A percentile compares a stretch with the other conserved stretches of the same genome.
These are phyloP conservation scores for Scleropages formosus DNA, from an alignment of 2,797 vertebrate species.

Conservation along the genomic window DNA sequence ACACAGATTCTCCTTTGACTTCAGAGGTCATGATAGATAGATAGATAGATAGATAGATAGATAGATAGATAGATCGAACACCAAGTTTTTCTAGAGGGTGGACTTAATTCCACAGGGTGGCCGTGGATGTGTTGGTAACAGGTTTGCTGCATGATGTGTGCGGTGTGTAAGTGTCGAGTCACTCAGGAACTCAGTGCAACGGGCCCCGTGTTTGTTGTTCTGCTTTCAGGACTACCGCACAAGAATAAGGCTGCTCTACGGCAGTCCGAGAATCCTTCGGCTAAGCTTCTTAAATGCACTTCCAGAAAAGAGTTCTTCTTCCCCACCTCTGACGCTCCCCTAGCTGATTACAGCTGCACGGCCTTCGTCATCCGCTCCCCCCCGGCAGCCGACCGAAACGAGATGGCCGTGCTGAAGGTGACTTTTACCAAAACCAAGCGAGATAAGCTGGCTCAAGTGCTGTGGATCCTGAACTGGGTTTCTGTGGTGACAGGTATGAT, in stretches of 20 bases:
- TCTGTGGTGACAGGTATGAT: conserved; percentile 77
- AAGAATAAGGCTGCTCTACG: neutral
- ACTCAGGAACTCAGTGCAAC: too few species aligned
- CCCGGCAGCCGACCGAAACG: neutral
- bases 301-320: conserved; percentile 31
- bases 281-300: conserved; percentile 50
- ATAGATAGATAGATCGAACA: too few species aligned
- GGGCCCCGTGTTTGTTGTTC: too few species aligned
- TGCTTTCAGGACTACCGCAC: too few species aligned
- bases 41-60: too few species aligned
- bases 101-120: too few species aligned
- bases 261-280: conserved; percentile 38
- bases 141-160: too few species aligned
- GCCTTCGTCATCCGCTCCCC: neutral
- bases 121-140: too few species aligned
- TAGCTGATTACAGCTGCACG: neutral
- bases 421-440: conserved; percentile 79
- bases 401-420: conserved; percentile 81
- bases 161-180: too few species aligned
- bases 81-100: too few species aligned
- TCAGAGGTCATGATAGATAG: too few species aligned
- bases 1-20: too few species aligned
- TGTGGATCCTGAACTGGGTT: conserved; percentile 86
- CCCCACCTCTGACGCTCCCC: conserved; percentile 2
- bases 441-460: conserved; percentile 77